Conservation (phyloP, 2,797 vertebrate species). For the Ctenopoma kingsleyae region DNA sequence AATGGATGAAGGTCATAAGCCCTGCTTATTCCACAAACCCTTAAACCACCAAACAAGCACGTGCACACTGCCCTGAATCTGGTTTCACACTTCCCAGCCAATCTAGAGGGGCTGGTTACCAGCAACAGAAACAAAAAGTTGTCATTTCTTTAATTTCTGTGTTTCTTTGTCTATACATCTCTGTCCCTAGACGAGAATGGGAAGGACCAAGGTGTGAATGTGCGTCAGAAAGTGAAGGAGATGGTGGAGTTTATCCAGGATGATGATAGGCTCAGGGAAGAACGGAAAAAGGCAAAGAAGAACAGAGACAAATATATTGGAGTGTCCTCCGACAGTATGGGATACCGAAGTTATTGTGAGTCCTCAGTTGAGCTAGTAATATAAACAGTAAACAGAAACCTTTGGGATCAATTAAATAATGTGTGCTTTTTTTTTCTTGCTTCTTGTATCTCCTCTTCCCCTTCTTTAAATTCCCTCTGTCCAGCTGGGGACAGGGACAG, state of each 20-base stretch:
- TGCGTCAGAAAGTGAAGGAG: slow-evolving; percentile 98
- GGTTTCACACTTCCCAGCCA: slow-evolving; percentile 46
- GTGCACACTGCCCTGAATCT: slow-evolving; percentile 38
- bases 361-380: slow-evolving; percentile 34
- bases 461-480: slow-evolving; percentile 13
- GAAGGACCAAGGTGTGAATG: slow-evolving; percentile 98
- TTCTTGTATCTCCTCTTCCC: slow-evolving; percentile 1
- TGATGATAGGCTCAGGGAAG: slow-evolving; percentile 94
- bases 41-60: slow-evolving; percentile 31
- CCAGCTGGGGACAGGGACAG: slow-evolving; percentile 90
- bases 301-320: slow-evolving; percentile 98
- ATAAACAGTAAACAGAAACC: neutral
- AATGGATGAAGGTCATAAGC: slow-evolving; percentile 49
- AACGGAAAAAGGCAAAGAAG: slow-evolving; percentile 98
- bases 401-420: neutral
- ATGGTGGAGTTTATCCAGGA: slow-evolving; percentile 96
- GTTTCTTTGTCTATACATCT: neutral
- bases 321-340: slow-evolving; percentile 93
- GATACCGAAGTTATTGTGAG: slow-evolving; percentile 92
- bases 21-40: slow-evolving; percentile 54
- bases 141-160: neutral
- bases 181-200: slow-evolving; percentile 93
- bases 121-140: neutral
- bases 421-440: neutral
- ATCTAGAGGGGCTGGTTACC: slow-evolving; percentile 30